A percentile compares a stretch with the other conserved stretches of the same genome.
Conservation (phyloP, 2,888 invertebrate species). For the Pachydiplax longipennis region DNA sequence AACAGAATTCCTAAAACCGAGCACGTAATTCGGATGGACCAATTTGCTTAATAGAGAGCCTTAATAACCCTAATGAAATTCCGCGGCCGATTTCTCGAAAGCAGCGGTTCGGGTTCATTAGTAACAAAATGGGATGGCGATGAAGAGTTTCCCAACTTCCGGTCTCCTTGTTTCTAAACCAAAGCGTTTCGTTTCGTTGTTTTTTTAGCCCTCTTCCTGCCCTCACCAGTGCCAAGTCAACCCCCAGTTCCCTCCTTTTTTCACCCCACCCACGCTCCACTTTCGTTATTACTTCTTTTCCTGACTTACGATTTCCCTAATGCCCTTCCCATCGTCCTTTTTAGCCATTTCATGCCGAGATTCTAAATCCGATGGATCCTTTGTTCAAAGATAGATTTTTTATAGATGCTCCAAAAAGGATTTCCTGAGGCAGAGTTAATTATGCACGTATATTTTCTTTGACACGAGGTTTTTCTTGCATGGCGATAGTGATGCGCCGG, state of each 20-base stretch:
- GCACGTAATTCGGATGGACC: no score
- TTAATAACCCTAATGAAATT: neutral
- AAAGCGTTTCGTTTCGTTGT: constrained; percentile 22
- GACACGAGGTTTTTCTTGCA: no score
- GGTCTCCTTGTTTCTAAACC: neutral
- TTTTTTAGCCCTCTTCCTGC: neutral
- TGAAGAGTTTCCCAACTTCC: constrained; percentile 35
- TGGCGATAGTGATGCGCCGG: no score
- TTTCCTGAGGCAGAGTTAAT: neutral
- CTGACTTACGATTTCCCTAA: constrained; percentile 14
- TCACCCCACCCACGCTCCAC: neutral
- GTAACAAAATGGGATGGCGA: constrained; percentile 23
- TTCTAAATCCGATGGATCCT: neutral
- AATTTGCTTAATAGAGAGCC: neutral
- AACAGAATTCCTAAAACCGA: no score
- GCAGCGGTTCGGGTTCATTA: constrained; percentile 25
- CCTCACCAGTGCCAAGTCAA: neutral
- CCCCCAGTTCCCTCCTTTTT: neutral
- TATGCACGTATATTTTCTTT: no score
- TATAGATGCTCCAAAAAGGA: neutral
- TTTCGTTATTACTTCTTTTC: neutral
- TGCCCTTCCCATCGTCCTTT: neutral
- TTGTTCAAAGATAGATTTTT: neutral
- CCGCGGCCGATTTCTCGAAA: neutral
- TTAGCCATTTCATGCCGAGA: neutral